phyloP scores from a whole-genome alignment of 2,888 invertebrate genomes.

The Laothoe populi region DNA sequence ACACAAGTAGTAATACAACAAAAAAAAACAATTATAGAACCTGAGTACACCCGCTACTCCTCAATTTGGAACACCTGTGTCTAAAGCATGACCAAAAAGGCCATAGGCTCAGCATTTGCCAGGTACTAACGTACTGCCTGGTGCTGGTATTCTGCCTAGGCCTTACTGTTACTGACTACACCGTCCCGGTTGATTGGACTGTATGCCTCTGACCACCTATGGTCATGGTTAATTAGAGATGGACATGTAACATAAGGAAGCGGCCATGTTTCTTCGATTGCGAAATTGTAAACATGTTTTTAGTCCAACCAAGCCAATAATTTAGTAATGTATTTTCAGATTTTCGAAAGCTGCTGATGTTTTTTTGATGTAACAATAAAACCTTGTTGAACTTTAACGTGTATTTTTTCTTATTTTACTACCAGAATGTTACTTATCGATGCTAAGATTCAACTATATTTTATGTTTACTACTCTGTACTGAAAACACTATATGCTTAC shows the following conservation, averaged over 20 bases:
- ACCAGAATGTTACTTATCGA: constrained; percentile 40
- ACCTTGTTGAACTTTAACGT: not conserved
- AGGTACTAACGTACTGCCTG: no score
- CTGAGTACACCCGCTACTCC: no score
- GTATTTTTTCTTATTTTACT: constrained; percentile 22
- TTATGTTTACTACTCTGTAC: not conserved
- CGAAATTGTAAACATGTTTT: constrained; percentile 7
- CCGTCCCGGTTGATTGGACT: not conserved
- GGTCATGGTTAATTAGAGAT: not conserved
- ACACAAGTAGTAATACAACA: no score
- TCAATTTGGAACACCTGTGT: no score
- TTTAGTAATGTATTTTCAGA: not conserved
- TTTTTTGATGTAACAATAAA: constrained; percentile 10
- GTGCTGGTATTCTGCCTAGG: no score
- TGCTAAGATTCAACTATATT: not conserved
- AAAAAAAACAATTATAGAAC: no score
- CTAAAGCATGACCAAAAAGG: no score
- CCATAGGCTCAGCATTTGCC: no score
- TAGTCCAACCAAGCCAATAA: not conserved
- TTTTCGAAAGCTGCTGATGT: constrained; percentile 11
- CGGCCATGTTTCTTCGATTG: not conserved
- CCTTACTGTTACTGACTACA: no score
- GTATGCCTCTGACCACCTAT: not conserved
- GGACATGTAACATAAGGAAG: not conserved
- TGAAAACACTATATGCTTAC: not conserved